phyloP scores from a whole-genome alignment of 2,113 vertebrate species.

The Stigmatopora nigra region DNA sequence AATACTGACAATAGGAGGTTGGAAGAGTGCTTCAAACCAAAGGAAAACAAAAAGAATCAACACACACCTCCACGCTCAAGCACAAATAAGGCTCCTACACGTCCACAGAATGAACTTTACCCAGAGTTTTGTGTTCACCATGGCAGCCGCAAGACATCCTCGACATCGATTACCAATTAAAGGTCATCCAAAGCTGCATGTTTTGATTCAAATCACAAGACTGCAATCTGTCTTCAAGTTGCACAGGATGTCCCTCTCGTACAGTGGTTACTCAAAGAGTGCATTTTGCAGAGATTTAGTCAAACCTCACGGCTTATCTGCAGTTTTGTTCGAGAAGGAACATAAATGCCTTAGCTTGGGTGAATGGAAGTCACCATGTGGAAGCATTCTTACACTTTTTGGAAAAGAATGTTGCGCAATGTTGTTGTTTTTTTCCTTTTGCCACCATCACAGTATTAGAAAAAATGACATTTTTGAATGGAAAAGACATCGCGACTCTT shows the following conservation, averaged over 20 bases:
- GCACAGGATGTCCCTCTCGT: conserved; percentile 1
- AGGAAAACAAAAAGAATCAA: conserved; percentile 18
- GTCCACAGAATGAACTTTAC: conserved; percentile 71
- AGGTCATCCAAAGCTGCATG: background rate
- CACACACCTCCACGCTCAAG: conserved; percentile 34
- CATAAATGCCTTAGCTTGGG: background rate
- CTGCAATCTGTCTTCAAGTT: background rate
- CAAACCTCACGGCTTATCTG: background rate
- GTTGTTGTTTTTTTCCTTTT: background rate
- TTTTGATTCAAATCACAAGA: background rate
- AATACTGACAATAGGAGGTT: conserved; percentile 61
- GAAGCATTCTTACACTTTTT: background rate
- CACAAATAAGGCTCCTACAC: conserved; percentile 47
- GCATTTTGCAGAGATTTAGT: background rate
- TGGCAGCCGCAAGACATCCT: conserved; percentile 8
- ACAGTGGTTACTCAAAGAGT: background rate
- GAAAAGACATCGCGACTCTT: background rate
- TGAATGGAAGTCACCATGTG: background rate
- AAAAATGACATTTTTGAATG: background rate
- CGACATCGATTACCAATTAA: background rate
- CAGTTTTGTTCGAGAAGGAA: background rate
- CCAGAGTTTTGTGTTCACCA: conserved; percentile 43
- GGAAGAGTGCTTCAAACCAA: conserved; percentile 23
- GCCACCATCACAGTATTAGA: background rate
- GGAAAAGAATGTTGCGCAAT: background rate